Conservation (phyloP, 2,888 invertebrate species). For the Scelioninae gen. 1 region DNA sequence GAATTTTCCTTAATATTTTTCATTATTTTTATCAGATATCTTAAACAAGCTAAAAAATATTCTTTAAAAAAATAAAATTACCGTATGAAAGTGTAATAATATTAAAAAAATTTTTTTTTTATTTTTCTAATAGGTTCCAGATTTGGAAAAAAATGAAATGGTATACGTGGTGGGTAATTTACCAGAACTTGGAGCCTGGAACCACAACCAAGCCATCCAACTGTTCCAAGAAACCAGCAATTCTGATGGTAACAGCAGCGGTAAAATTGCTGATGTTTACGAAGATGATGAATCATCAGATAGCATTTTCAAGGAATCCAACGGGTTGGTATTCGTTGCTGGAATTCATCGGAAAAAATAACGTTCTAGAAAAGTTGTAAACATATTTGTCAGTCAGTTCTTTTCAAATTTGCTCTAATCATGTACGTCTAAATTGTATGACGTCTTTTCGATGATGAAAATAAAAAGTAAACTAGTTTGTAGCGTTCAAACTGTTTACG, state of each 20-base stretch:
- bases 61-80: too few species aligned
- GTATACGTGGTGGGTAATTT: constrained; percentile 83
- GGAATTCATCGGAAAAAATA: too few species aligned
- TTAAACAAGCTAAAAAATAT: too few species aligned
- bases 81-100: too few species aligned
- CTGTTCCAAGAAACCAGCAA: constrained; percentile 78
- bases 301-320: constrained; percentile 73
- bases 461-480: not conserved
- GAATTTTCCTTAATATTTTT: too few species aligned
- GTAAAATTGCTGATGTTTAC: constrained; percentile 73
- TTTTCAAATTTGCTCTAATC: not conserved
- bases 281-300: constrained; percentile 76
- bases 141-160: constrained; percentile 81
- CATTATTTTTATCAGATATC: too few species aligned
- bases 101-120: not conserved
- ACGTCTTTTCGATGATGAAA: not conserved
- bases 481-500: not conserved
- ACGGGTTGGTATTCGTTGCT: constrained; percentile 75
- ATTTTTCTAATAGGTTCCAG: constrained; percentile 73
- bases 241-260: constrained; percentile 77
- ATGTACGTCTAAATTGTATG: not conserved
- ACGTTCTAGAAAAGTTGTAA: constrained; percentile 14
- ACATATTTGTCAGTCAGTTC: not conserved
- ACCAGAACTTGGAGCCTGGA: constrained; percentile 83
- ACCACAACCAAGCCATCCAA: constrained; percentile 82